Evolutionary conservation across 2,113 vertebrate genomes (phyloP).

Genomic region (Isurus oxyrinchus): DNA sequence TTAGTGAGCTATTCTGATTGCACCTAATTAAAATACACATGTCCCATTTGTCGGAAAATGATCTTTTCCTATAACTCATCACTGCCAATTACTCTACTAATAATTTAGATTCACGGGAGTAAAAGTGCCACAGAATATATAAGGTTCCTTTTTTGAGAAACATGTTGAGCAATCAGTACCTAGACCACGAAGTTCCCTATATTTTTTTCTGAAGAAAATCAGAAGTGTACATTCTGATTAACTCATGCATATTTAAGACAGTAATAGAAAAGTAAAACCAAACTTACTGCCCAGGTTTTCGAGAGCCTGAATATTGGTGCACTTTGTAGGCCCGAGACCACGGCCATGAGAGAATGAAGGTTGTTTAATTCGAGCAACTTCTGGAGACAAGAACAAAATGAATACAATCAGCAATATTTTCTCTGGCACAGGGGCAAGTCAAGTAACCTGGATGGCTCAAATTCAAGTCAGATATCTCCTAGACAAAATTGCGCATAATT

Average conservation of each 20-base stretch:
- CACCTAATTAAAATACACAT: neutral
- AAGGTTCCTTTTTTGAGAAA: neutral
- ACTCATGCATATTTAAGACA: too few species aligned
- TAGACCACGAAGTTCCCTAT: neutral
- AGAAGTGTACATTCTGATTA: neutral
- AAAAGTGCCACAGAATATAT: neutral
- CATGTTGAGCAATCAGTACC: slow-evolving; percentile 30
- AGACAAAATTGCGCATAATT: too few species aligned
- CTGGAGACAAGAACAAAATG: slow-evolving; percentile 49
- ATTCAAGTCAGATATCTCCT: neutral
- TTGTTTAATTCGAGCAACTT: slow-evolving; percentile 93
- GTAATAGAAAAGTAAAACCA: neutral
- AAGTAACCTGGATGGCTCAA: neutral
- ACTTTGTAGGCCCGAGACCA: slow-evolving; percentile 88
- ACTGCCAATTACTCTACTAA: neutral
- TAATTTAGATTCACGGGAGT: neutral
- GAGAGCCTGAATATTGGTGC: slow-evolving; percentile 91
- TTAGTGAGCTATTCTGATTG: neutral
- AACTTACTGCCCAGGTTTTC: slow-evolving; percentile 94
- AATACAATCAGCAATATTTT: neutral
- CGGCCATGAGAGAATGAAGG: slow-evolving; percentile 88
- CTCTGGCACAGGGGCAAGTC: neutral
- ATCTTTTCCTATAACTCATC: neutral
- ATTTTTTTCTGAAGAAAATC: neutral
- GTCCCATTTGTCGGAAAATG: neutral